Percentiles rank a stretch among this genome's conserved stretches.
These are phyloP conservation scores for Pyrrhosoma nymphula DNA, from an alignment of 2,888 invertebrate species.

Conservation along the genomic window DNA sequence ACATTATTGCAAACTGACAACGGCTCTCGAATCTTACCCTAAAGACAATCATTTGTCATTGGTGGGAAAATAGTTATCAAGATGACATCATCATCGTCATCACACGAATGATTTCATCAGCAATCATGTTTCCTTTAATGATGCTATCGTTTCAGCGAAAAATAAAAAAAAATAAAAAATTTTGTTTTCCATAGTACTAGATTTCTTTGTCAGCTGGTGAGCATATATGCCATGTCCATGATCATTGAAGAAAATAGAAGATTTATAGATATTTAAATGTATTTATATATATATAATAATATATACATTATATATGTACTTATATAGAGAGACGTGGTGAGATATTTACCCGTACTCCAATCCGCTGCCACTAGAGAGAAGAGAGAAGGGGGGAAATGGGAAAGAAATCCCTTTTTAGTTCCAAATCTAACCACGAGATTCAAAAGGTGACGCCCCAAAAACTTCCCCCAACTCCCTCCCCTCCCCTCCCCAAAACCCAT, in stretches of 20 bases:
- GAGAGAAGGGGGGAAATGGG: slow-evolving; percentile 70
- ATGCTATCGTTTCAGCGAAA: not conserved
- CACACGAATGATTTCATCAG: not conserved
- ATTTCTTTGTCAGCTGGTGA: slow-evolving; percentile 66
- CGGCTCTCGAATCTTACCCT: not conserved
- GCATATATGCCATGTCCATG: slow-evolving; percentile 29
- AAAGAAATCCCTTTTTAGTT: slow-evolving; percentile 69
- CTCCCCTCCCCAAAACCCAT: slow-evolving; percentile 51
- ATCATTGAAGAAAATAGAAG: slow-evolving; percentile 53
- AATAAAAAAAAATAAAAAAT: slow-evolving; percentile 53
- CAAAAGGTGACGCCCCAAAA: slow-evolving; percentile 28
- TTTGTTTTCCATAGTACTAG: slow-evolving; percentile 40
- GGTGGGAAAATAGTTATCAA: not conserved
- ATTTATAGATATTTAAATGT: slow-evolving; percentile 50
- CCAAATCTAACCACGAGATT: slow-evolving; percentile 51
- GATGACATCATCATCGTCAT: not conserved
- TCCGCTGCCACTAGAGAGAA: slow-evolving; percentile 72
- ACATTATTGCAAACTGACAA: not conserved
- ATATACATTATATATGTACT: slow-evolving; percentile 41
- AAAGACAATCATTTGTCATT: not conserved
- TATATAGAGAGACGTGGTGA: slow-evolving; percentile 65
- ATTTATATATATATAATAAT: slow-evolving; percentile 66
- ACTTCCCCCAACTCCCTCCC: slow-evolving; percentile 41
- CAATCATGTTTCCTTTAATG: not conserved
- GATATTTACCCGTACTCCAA: slow-evolving; percentile 71